Percentiles rank a stretch among this genome's conserved stretches.
phyloP scores from a whole-genome alignment of 1,140 invertebrate genomes.

The Mycetomoellerius zeteki region DNA sequence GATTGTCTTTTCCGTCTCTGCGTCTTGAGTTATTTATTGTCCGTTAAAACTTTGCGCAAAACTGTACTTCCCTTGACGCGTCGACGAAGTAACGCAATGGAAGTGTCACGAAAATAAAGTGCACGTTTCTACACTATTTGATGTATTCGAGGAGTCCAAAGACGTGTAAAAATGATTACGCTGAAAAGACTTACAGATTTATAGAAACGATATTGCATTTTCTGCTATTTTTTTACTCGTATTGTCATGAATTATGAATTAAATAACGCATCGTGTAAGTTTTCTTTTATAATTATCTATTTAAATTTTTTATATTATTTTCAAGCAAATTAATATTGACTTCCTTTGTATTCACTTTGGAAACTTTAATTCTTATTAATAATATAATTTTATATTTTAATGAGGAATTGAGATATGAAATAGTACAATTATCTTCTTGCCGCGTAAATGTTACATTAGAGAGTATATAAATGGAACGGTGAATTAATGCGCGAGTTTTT shows the following conservation, averaged over 20 bases:
- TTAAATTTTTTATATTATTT: neutral
- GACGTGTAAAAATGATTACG: slow-evolving; percentile 52
- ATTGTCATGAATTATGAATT: neutral
- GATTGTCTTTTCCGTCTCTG: slow-evolving; percentile 39
- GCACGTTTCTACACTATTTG: slow-evolving; percentile 17
- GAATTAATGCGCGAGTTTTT: neutral
- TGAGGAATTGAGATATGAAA: neutral
- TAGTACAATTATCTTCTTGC: neutral
- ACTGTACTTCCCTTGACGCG: slow-evolving; percentile 37
- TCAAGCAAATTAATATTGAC: neutral
- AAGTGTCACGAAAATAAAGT: slow-evolving; percentile 52
- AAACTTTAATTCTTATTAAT: slow-evolving; percentile 18
- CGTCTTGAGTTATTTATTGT: slow-evolving; percentile 55
- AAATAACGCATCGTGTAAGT: neutral
- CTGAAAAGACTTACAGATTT: slow-evolving; percentile 18
- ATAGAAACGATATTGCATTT: neutral
- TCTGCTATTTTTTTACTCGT: neutral
- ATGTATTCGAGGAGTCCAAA: slow-evolving; percentile 21
- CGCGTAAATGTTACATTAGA: neutral
- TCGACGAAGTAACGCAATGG: slow-evolving; percentile 5
- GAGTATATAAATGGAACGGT: neutral
- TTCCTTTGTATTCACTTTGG: neutral
- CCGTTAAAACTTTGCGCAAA: slow-evolving; percentile 59
- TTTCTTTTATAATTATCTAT: neutral
- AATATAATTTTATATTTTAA: slow-evolving; percentile 14